Percentiles rank a stretch among this genome's conserved stretches.
phyloP scores from a whole-genome alignment of 2,113 vertebrate genomes.

The Oryzias celebensis region DNA sequence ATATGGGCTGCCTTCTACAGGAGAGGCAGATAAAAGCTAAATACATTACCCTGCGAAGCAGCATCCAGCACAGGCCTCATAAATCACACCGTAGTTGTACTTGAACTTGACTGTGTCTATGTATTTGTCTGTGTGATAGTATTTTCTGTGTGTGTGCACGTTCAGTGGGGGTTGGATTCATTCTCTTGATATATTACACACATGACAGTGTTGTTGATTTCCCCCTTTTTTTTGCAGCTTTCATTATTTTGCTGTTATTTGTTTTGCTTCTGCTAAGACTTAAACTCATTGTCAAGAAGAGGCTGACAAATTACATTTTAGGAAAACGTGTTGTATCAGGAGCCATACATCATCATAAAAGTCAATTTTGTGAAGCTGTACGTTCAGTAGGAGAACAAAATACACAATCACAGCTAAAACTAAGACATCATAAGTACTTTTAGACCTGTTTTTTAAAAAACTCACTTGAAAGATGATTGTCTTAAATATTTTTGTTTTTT shows the following conservation, averaged over 20 bases:
- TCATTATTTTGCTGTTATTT: conserved; percentile 44
- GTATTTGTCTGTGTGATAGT: neutral
- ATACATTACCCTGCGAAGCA: conserved; percentile 67
- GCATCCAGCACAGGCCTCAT: conserved; percentile 54
- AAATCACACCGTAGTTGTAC: conserved; percentile 65
- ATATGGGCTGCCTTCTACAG: conserved; percentile 43
- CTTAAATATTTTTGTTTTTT: too few relatives aligned
- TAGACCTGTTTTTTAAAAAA: too few relatives aligned
- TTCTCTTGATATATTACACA: conserved; percentile 28
- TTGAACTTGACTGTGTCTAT: conserved; percentile 41
- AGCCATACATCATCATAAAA: conserved; percentile 20
- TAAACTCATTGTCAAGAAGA: neutral
- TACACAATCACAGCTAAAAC: too few relatives aligned
- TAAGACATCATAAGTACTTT: too few relatives aligned
- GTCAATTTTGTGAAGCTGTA: conserved; percentile 26
- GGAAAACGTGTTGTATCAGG: conserved; percentile 8
- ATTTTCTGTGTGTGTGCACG: neutral
- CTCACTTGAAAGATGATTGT: too few relatives aligned
- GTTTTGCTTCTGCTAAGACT: conserved; percentile 31
- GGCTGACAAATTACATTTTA: conserved; percentile 22
- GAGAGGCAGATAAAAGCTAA: conserved; percentile 72
- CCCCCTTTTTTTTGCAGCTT: conserved; percentile 37
- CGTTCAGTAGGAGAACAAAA: neutral
- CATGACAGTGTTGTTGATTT: conserved; percentile 44
- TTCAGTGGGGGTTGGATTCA: neutral